These are phyloP conservation scores for Alectoris magna DNA, from an alignment of 2,797 vertebrate species.

Conservation along the genomic window DNA sequence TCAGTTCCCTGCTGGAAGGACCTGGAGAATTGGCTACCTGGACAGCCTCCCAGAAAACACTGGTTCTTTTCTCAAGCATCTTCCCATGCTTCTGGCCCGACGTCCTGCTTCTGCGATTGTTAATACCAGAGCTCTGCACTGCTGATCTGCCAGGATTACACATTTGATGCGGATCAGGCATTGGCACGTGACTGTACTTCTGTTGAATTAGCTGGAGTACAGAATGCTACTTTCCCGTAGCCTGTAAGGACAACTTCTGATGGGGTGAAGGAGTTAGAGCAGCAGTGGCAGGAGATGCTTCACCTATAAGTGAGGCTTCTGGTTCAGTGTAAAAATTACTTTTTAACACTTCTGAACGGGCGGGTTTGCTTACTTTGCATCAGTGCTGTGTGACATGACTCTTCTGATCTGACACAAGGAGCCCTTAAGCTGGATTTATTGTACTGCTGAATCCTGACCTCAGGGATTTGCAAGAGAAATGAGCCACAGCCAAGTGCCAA, in stretches of 20 bases:
- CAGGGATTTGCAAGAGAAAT: conserved; percentile 42
- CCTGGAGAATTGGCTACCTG: neutral
- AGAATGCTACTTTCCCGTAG: neutral
- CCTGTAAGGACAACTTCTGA: neutral
- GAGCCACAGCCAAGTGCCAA: conserved; percentile 18
- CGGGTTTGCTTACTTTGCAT: neutral
- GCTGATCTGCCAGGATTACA: neutral
- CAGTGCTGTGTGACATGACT: conserved; percentile 18
- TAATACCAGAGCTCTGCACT: neutral
- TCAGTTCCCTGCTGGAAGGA: neutral
- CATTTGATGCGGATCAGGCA: neutral
- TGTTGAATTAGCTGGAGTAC: neutral
- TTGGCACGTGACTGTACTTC: rapidly evolving
- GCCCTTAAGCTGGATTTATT: conserved; percentile 58
- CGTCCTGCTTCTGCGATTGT: neutral
- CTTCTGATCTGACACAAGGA: conserved; percentile 7
- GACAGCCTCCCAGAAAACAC: neutral
- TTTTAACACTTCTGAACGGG: neutral
- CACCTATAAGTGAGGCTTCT: neutral
- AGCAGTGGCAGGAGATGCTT: conserved; percentile 10
- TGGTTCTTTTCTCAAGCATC: neutral
- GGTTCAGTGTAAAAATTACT: neutral
- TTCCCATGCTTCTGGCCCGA: neutral
- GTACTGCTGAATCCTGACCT: conserved; percentile 46
- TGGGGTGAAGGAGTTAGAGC: neutral